Conservation (phyloP, 1,140 invertebrate species). For the Parapsyche elsis region DNA sequence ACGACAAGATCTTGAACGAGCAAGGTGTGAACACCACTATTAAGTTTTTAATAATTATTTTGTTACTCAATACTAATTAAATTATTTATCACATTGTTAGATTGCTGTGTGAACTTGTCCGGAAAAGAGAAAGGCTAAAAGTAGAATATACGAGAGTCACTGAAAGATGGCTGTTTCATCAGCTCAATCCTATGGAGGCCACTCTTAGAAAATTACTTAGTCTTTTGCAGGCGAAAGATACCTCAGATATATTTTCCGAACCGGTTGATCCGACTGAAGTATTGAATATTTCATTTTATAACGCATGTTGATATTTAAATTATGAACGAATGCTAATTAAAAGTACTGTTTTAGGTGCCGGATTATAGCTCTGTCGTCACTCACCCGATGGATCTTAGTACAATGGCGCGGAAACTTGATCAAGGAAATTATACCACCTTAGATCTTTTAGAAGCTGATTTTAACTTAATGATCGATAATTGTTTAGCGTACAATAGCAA, state of each 20-base stretch:
- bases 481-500: constrained; percentile 95
- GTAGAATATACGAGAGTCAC: constrained; percentile 85
- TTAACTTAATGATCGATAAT: constrained; percentile 94
- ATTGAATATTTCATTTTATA: constrained; percentile 14
- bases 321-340: constrained; percentile 11
- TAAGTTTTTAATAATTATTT: neutral
- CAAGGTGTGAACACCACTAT: constrained; percentile 63
- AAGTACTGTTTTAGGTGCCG: constrained; percentile 72
- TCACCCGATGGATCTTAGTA: constrained; percentile 95
- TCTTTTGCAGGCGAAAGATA: constrained; percentile 82
- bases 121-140: constrained; percentile 96
- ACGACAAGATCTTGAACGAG: constrained; percentile 93
- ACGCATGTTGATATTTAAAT: constrained; percentile 18
- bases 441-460: constrained; percentile 87
- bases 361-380: constrained; percentile 94
- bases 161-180: constrained; percentile 82
- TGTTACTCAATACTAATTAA: neutral
- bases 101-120: constrained; percentile 91
- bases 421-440: constrained; percentile 81
- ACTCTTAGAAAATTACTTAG: constrained; percentile 81
- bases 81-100: constrained; percentile 71
- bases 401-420: constrained; percentile 86
- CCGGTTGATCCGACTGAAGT: constrained; percentile 91
- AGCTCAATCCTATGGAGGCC: constrained; percentile 84
- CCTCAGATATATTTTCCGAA: constrained; percentile 89